Evolutionary conservation across 2,888 invertebrate species (phyloP).

Genomic region (Lasioglossum calceatum): DNA sequence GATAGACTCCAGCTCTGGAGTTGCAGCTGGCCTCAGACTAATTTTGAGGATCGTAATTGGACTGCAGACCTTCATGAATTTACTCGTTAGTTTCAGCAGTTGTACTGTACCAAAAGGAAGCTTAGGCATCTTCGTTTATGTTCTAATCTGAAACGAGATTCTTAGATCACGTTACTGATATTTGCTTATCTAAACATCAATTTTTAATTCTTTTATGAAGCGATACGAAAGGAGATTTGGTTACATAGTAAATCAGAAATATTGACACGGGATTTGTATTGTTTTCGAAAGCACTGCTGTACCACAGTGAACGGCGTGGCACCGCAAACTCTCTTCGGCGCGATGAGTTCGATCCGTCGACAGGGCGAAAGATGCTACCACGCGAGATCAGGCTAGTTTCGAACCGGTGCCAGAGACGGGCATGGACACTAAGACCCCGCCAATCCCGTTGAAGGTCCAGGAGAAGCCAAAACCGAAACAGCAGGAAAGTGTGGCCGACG

Average conservation of each 20-base stretch:
- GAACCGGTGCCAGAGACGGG: constrained; percentile 76
- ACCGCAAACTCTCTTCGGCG: constrained; percentile 59
- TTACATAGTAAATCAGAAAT: neutral
- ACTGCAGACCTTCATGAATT: neutral
- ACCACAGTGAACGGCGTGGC: constrained; percentile 40
- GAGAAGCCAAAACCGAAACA: constrained; percentile 76
- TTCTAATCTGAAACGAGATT: no score
- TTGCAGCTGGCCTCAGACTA: neutral
- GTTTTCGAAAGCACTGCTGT: constrained; percentile 63
- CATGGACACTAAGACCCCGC: constrained; percentile 83
- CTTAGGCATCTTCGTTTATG: no score
- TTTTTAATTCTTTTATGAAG: neutral
- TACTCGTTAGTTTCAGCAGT: neutral
- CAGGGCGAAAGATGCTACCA: constrained; percentile 70
- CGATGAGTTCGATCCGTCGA: constrained; percentile 70
- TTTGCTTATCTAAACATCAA: no score
- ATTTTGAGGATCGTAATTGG: neutral
- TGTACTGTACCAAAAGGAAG: neutral
- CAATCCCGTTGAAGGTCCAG: constrained; percentile 80
- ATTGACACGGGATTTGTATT: neutral
- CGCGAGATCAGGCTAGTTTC: constrained; percentile 68
- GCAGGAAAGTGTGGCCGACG: constrained; percentile 73
- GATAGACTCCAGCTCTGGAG: neutral
- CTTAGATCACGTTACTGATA: no score
- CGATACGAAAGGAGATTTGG: neutral